Evolutionary conservation across 30 jellyfish, hydroid and myxozoan species (phyloP), one percentile per base, ranked within the genome.

Genomic region (Clytia hemisphaerica): DNA sequence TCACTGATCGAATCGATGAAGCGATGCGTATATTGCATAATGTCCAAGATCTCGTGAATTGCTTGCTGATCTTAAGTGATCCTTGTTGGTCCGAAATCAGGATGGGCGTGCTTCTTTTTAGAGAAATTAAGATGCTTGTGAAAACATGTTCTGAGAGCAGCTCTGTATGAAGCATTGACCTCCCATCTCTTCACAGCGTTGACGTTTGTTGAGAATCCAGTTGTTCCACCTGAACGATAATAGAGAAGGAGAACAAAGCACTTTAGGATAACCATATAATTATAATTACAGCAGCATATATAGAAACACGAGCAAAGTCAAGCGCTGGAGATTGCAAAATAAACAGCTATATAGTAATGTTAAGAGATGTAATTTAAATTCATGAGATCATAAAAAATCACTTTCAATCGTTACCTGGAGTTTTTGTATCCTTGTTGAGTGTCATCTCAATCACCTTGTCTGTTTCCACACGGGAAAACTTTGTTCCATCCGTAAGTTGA

Each of bases 111-210:
- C 29, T 7, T 37, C 38, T 63, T 71, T 4, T 71, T 28, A 7
- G 32, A n/a, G 71, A 30, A 63, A 14, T 63, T 24, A 24, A 63
- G 60, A 24, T 36, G n/a, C 29, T 63, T 28, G n/a, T 63, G 76
- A 30, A 63, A 40, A 35, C 70, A 33, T 33, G 69, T 63, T 29
- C 76, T 22, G 36, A 63, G 29, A 6, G 76, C 18, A 30, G 72
- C 76, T 63, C 76, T 63, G 60, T 63, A 63, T 10, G 69, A 19
- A 18, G 76, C 76, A 63, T 63, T 63, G 38, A 63, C 29, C n/a
- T 63, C 60, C 76, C 76, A 63, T 63, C 76, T 33, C 37, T 63
- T n/a, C 37, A 63, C 76, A 15, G 76, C 76, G 29, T 24, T n/a
- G n/a, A 24, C 36, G 76, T 63, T 63, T 22, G 72, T 58, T 16